These are phyloP conservation scores for Parelbella ahira DNA, from an alignment of 2,888 invertebrate genomes.

Conservation along the genomic window DNA sequence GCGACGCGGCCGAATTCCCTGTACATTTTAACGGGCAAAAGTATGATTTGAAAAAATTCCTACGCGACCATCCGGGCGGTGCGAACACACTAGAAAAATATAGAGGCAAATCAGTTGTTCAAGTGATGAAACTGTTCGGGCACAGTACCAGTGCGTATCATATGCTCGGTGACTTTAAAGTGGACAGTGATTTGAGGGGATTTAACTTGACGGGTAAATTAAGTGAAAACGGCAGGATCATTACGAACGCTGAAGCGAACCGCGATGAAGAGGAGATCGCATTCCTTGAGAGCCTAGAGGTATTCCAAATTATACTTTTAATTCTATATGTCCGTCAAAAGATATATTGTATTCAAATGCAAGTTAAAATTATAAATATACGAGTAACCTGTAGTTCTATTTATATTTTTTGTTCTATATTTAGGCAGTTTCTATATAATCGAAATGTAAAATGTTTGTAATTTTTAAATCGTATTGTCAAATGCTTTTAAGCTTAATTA, in stretches of 20 bases:
- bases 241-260: slow-evolving; percentile 52
- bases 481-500: too few species aligned
- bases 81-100: slow-evolving; percentile 82
- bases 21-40: slow-evolving; percentile 64
- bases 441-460: too few species aligned
- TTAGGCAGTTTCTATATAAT: too few species aligned
- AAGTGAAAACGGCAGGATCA: slow-evolving; percentile 62
- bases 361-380: too few species aligned
- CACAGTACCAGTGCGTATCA: slow-evolving; percentile 84
- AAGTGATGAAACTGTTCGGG: slow-evolving; percentile 75
- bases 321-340: too few species aligned
- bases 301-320: slow-evolving; percentile 31
- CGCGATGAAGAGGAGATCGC: slow-evolving; percentile 52
- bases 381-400: too few species aligned
- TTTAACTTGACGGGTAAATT: slow-evolving; percentile 57
- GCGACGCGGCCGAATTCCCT: slow-evolving; percentile 41
- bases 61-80: slow-evolving; percentile 88
- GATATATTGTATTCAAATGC: too few species aligned
- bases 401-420: too few species aligned
- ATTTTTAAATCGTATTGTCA: too few species aligned
- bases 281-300: slow-evolving; percentile 68
- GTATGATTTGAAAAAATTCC: slow-evolving; percentile 84
- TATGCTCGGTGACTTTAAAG: slow-evolving; percentile 82
- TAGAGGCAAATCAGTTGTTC: slow-evolving; percentile 74
- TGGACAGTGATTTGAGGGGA: slow-evolving; percentile 58